Conservation (phyloP, 1,140 invertebrate species). For the Oppia nitens region DNA sequence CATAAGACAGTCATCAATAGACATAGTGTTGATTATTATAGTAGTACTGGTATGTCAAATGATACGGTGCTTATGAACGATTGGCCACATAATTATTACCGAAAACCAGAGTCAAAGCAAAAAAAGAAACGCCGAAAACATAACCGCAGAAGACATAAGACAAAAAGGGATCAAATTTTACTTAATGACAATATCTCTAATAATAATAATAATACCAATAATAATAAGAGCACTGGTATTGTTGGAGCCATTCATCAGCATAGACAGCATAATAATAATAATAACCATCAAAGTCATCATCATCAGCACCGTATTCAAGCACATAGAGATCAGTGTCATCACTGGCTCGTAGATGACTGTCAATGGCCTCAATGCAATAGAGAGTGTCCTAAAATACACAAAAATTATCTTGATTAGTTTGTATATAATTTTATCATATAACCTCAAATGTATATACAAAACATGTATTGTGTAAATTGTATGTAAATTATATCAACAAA, state of each 20-base stretch:
- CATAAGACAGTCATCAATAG: neutral
- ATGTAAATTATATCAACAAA: too few species aligned
- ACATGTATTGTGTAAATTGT: too few species aligned
- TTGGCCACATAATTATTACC: neutral
- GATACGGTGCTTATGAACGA: neutral
- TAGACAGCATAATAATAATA: neutral
- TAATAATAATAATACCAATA: neutral
- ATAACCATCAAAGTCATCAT: neutral
- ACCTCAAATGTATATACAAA: too few species aligned
- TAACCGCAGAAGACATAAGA: neutral
- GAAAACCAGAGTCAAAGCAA: too few species aligned
- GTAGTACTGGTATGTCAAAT: neutral
- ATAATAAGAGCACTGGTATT: too few species aligned
- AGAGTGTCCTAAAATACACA: constrained; percentile 62
- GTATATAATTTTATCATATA: too few species aligned
- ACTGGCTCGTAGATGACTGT: constrained; percentile 59
- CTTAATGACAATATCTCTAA: too few species aligned
- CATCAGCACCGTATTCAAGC: neutral
- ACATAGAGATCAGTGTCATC: constrained; percentile 21
- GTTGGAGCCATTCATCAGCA: too few species aligned
- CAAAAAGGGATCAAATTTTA: neutral
- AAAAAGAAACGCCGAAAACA: neutral
- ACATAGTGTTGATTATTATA: neutral
- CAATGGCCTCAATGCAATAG: constrained; percentile 86
- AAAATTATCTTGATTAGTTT: neutral